Evolutionary conservation across 2,797 vertebrate genomes (phyloP).

Genomic region (Columba guinea): DNA sequence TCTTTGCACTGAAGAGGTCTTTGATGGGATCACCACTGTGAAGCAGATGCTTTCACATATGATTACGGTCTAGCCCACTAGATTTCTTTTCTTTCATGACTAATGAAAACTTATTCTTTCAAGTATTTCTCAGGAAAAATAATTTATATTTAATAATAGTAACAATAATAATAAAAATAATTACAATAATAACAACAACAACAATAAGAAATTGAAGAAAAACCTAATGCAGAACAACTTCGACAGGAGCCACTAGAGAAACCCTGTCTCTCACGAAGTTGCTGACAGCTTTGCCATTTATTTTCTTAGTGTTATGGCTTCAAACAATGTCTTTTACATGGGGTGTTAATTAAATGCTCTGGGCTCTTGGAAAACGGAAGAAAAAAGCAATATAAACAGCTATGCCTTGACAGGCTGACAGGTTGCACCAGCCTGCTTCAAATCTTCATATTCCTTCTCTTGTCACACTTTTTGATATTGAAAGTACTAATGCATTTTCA

Average conservation of each 20-base stretch:
- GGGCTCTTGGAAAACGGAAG: neutral
- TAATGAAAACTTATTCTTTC: neutral
- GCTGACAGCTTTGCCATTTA: neutral
- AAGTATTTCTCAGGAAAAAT: neutral
- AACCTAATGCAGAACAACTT: neutral
- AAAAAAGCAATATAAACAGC: neutral
- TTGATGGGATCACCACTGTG: neutral
- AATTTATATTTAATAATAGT: neutral
- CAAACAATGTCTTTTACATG: neutral
- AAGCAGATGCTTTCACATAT: neutral
- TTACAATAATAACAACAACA: neutral
- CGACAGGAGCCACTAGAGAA: neutral
- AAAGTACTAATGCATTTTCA: neutral
- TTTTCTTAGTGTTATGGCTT: neutral
- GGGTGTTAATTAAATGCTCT: conserved; percentile 6
- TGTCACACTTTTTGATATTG: neutral
- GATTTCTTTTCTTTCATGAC: neutral
- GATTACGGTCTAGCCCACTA: neutral
- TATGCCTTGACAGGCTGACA: neutral
- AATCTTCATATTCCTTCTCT: neutral
- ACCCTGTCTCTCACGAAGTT: neutral
- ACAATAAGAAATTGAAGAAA: neutral
- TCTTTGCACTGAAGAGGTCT: neutral
- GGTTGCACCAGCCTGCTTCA: neutral
- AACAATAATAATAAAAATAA: neutral